Evolutionary conservation across 2,888 invertebrate species (phyloP).

Genomic region (Napeogenes inachia): DNA sequence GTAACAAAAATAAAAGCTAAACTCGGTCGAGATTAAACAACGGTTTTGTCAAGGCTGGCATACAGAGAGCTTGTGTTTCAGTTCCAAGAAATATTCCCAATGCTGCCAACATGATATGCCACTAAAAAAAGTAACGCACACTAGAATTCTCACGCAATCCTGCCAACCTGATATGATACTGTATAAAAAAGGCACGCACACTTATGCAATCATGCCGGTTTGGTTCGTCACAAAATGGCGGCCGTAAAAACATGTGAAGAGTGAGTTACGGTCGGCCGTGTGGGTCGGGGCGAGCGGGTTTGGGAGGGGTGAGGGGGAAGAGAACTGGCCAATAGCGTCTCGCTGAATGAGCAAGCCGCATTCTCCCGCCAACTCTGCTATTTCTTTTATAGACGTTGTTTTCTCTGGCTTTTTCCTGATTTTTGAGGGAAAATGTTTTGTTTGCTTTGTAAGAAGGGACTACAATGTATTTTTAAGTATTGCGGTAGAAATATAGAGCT

Average conservation of each 20-base stretch:
- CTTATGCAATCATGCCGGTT: slow-evolving; percentile 32
- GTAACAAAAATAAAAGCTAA: slow-evolving; percentile 4
- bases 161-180: slow-evolving; percentile 30
- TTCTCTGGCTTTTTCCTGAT: slow-evolving; percentile 73
- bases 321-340: slow-evolving; percentile 60
- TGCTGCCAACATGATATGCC: slow-evolving; percentile 28
- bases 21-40: slow-evolving; percentile 1
- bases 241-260: slow-evolving; percentile 77
- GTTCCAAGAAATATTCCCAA: slow-evolving; percentile 31
- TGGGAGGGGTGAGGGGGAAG: slow-evolving; percentile 36
- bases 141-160: slow-evolving; percentile 32
- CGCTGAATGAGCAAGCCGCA: slow-evolving; percentile 66
- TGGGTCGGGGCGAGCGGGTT: slow-evolving; percentile 34
- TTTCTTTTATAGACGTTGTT: slow-evolving; percentile 76
- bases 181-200: slow-evolving; percentile 54
- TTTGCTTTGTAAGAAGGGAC: slow-evolving; percentile 65
- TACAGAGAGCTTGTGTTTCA: slow-evolving; percentile 32
- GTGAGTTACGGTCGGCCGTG: slow-evolving; percentile 69
- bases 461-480: slow-evolving; percentile 69
- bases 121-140: slow-evolving; percentile 54
- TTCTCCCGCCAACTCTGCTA: slow-evolving; percentile 72
- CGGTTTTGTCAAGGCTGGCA: slow-evolving; percentile 18
- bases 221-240: slow-evolving; percentile 73
- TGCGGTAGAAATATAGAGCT: slow-evolving; percentile 41
- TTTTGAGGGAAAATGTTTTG: slow-evolving; percentile 69